Evolutionary conservation across 2,797 vertebrate species (phyloP).

Genomic region (Sus cebifrons): DNA sequence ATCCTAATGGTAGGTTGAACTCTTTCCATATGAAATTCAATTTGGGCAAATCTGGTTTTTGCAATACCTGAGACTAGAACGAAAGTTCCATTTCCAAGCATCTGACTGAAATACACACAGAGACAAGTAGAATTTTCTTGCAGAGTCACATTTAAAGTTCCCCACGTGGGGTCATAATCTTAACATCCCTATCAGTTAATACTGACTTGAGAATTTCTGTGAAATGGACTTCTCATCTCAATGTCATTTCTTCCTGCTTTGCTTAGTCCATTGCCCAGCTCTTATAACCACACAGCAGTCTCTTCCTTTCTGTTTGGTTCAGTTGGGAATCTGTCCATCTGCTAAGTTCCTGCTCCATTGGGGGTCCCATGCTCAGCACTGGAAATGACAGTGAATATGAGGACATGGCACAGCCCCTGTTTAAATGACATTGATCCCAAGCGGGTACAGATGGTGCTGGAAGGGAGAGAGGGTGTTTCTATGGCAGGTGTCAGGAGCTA

Average conservation of each 20-base stretch:
- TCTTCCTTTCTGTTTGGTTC: constrained; percentile 12
- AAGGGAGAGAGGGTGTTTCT: not conserved
- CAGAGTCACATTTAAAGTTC: not conserved
- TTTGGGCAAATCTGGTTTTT: not conserved
- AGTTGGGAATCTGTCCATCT: not conserved
- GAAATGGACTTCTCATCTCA: not conserved
- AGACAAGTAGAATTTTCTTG: not conserved
- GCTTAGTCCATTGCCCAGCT: not conserved
- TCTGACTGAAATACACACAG: not conserved
- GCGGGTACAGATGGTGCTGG: not conserved
- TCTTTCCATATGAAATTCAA: constrained; percentile 8
- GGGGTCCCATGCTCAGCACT: not conserved
- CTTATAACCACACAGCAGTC: not conserved
- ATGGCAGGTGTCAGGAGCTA: not conserved
- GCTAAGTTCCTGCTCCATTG: constrained; percentile 7
- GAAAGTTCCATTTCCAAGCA: not conserved
- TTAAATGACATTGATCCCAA: not conserved
- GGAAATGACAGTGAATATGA: not conserved
- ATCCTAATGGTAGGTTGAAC: not conserved
- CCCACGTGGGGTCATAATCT: not conserved
- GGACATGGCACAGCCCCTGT: not conserved
- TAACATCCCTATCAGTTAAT: not conserved
- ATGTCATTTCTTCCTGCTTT: not conserved
- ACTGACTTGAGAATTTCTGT: not conserved
- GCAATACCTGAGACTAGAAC: not conserved